Evolutionary conservation across 23 tunicate species (phyloP).

Genomic region (Ciona savignyi): DNA sequence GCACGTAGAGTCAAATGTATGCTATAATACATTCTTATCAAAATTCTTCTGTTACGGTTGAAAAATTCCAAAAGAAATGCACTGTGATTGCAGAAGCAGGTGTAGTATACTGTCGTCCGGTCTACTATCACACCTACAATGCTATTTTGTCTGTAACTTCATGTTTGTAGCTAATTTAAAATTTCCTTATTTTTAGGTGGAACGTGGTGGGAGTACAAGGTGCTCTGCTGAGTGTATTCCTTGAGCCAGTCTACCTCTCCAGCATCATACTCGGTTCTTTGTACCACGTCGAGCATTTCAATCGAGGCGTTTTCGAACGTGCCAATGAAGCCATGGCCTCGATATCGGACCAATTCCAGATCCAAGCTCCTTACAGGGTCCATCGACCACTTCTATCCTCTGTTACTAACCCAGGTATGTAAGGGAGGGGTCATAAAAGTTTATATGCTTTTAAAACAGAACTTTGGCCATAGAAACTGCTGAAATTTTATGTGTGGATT

Average conservation of each 20-base stretch:
- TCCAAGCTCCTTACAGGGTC: constrained; percentile 16
- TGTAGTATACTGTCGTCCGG: too few species aligned
- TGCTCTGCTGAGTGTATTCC: constrained; percentile 45
- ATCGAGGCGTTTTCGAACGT: constrained; percentile 49
- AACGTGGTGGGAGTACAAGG: constrained; percentile 90
- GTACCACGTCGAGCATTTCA: constrained; percentile 61
- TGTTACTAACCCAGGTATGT: constrained; percentile 42
- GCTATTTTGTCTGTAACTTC: too few species aligned
- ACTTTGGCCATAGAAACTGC: too few species aligned
- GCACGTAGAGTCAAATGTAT: too few species aligned
- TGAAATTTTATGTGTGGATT: too few species aligned
- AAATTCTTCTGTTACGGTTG: too few species aligned
- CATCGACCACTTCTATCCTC: constrained; percentile 64
- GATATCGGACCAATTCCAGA: not conserved
- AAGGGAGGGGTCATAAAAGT: not conserved
- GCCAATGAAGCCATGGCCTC: constrained; percentile 50
- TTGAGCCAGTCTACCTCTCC: constrained; percentile 80
- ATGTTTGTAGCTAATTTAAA: too few species aligned
- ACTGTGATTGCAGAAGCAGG: too few species aligned
- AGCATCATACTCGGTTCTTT: constrained; percentile 72
- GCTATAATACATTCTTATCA: too few species aligned
- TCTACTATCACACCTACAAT: not conserved
- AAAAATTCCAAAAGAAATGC: too few species aligned
- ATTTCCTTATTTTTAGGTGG: constrained; percentile 41
- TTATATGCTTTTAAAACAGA: too few species aligned